Evolutionary conservation across 2,888 invertebrate genomes (phyloP).

Genomic region (Chymomyza procnemis): DNA sequence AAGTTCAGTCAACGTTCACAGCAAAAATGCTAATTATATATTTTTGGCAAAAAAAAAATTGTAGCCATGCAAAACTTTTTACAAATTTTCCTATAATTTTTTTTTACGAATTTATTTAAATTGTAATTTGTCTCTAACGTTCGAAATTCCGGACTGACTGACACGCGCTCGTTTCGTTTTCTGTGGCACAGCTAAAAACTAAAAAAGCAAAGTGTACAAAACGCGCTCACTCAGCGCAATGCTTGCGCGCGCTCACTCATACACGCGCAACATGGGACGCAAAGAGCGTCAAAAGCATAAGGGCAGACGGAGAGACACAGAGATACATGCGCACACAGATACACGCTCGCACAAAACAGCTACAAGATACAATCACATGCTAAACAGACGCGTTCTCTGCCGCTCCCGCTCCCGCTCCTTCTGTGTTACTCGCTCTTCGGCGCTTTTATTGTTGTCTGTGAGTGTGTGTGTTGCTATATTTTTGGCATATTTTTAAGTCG

Average conservation of each 20-base stretch:
- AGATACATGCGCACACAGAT: background rate
- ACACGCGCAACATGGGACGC: background rate
- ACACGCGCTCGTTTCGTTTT: constrained; percentile 24
- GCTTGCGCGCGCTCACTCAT: background rate
- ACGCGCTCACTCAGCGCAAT: constrained; percentile 15
- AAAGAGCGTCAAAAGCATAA: background rate
- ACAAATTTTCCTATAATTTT: background rate
- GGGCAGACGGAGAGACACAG: background rate
- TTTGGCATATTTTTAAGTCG: constrained; percentile 60
- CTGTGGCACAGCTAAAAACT: background rate
- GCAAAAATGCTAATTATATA: background rate
- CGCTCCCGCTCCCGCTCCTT: background rate
- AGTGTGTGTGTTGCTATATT: constrained; percentile 46
- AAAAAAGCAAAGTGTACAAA: constrained; percentile 47
- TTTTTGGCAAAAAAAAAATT: constrained; percentile 1
- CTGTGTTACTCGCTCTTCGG: background rate
- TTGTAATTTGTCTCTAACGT: constrained; percentile 1
- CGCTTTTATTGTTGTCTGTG: too few species aligned
- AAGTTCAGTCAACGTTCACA: background rate
- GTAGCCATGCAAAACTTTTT: background rate
- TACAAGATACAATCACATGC: background rate
- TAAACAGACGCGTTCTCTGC: background rate
- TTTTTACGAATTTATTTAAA: constrained; percentile 28
- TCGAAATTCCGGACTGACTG: constrained; percentile 21
- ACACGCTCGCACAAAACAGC: background rate